These are phyloP conservation scores for Mormyrus hasselquistii DNA, from an alignment of 2,797 vertebrate species.

Conservation along the genomic window DNA sequence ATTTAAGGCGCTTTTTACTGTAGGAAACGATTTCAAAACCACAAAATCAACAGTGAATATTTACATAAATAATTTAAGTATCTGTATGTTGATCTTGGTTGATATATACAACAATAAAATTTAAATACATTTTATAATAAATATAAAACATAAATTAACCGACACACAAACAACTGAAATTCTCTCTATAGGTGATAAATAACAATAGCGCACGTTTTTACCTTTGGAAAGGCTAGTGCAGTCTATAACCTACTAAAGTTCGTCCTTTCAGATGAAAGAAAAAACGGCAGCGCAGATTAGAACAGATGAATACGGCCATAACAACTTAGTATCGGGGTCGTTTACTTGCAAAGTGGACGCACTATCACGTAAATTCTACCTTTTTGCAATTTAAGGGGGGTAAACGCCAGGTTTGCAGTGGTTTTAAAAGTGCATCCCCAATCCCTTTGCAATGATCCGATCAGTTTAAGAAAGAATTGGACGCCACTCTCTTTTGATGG, in stretches of 20 bases:
- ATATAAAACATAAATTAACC: slow-evolving; percentile 67
- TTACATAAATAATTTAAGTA: slow-evolving; percentile 53
- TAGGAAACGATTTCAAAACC: slow-evolving; percentile 25
- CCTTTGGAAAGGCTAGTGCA: slow-evolving; percentile 59
- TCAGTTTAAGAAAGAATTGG: slow-evolving; percentile 65
- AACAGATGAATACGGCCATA: slow-evolving; percentile 39
- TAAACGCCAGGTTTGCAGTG: neutral
- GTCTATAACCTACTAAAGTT: slow-evolving; percentile 45
- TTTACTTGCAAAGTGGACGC: slow-evolving; percentile 40
- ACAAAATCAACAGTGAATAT: slow-evolving; percentile 40
- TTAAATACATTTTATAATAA: slow-evolving; percentile 65
- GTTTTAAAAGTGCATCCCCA: slow-evolving; percentile 30
- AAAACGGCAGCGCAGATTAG: slow-evolving; percentile 32
- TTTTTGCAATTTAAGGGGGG: neutral
- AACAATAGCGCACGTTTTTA: slow-evolving; percentile 51
- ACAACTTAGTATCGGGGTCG: slow-evolving; percentile 15
- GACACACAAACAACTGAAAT: slow-evolving; percentile 38
- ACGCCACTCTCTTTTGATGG: slow-evolving; percentile 60
- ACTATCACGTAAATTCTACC: slow-evolving; percentile 34
- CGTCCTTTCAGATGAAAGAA: slow-evolving; percentile 42
- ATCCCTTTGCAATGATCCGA: slow-evolving; percentile 3
- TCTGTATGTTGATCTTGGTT: slow-evolving; percentile 32
- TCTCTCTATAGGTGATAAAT: slow-evolving; percentile 61
- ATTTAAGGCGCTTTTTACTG: slow-evolving; percentile 54
- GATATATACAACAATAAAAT: slow-evolving; percentile 48